Evolutionary conservation across 2,797 vertebrate genomes (phyloP).

Genomic region (Emys orbicularis): DNA sequence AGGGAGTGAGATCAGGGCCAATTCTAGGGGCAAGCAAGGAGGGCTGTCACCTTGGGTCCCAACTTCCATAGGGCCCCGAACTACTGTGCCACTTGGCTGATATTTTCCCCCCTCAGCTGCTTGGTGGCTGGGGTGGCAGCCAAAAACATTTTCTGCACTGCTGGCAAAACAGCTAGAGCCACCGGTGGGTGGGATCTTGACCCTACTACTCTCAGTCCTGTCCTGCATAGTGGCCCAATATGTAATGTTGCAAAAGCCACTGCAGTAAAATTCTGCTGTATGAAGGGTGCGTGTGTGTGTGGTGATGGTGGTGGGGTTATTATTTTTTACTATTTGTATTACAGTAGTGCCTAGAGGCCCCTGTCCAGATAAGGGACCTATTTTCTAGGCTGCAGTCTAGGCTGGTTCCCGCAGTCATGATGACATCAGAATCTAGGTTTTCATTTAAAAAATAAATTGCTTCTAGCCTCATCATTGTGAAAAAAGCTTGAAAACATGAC

Average conservation of each 20-base stretch:
- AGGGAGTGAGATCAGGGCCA: not conserved
- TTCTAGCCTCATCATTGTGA: not conserved
- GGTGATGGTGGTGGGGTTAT: not conserved
- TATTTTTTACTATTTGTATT: not conserved
- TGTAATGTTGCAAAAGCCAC: not conserved
- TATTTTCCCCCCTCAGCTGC: not conserved
- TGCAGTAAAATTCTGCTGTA: constrained; percentile 9
- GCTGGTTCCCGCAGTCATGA: not conserved
- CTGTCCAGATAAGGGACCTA: not conserved
- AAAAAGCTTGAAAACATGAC: not conserved
- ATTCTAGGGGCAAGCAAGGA: not conserved
- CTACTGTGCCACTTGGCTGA: not conserved
- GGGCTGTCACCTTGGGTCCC: not conserved
- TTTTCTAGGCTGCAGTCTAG: not conserved
- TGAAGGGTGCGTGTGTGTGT: not conserved
- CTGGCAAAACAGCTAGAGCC: not conserved
- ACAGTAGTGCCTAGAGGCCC: not conserved
- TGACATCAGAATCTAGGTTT: not conserved
- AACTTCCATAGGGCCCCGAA: not conserved
- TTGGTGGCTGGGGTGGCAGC: not conserved
- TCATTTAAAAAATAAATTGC: not conserved
- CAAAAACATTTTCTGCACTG: not conserved
- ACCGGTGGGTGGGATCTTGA: not conserved
- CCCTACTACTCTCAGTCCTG: not conserved
- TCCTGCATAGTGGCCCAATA: not conserved